Percentiles rank a stretch among this genome's conserved stretches.
Conservation (phyloP, 2,888 invertebrate species). For the Syrista parreyssii region DNA sequence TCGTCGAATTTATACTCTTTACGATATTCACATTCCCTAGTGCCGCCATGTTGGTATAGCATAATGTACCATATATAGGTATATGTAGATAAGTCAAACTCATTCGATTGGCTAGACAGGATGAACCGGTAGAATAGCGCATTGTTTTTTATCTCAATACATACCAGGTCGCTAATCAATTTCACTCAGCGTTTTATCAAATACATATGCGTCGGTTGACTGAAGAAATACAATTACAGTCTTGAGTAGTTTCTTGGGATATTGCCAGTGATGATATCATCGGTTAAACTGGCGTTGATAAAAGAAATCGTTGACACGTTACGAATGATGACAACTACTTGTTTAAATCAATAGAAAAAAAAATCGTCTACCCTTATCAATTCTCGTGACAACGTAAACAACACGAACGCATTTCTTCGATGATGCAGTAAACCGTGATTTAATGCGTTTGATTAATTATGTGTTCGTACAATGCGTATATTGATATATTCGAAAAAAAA, state of each 20-base stretch:
- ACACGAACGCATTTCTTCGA: not conserved
- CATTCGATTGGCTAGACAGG: constrained; percentile 40
- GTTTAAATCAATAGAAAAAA: not conserved
- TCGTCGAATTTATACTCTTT: constrained; percentile 69
- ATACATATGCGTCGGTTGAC: not conserved
- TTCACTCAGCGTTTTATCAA: not conserved
- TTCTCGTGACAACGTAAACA: not conserved
- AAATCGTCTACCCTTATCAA: not conserved
- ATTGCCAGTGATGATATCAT: not conserved
- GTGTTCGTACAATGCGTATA: not conserved
- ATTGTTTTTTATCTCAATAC: constrained; percentile 6
- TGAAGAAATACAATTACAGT: not conserved
- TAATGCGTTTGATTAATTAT: not conserved
- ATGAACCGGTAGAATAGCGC: constrained; percentile 50
- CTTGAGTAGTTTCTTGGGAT: not conserved
- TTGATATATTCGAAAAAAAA: too few species aligned
- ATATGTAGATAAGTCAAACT: not conserved
- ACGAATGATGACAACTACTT: not conserved
- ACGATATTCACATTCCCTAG: constrained; percentile 42
- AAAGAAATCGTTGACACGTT: not conserved
- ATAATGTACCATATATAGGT: constrained; percentile 1
- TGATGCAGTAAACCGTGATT: not conserved
- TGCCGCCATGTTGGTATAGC: not conserved
- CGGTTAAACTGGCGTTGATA: not conserved
- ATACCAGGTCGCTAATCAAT: not conserved